These are phyloP conservation scores for Marcusenius ussheri DNA, from an alignment of 2,113 vertebrate species.

Conservation along the genomic window DNA sequence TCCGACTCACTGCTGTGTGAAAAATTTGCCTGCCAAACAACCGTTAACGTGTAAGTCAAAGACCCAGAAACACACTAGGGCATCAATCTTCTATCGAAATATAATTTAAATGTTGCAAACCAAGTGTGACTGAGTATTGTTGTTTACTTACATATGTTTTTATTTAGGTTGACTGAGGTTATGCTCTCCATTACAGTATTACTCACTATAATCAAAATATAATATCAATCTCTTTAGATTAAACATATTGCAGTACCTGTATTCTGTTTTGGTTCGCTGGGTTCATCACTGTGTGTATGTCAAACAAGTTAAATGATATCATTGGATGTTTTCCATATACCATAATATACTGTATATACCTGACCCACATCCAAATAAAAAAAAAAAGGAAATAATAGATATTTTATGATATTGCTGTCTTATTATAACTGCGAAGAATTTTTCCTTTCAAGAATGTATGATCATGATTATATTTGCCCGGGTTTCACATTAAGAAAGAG, in stretches of 20 bases:
- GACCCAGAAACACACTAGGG: neutral
- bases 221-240: neutral
- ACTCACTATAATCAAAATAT: neutral
- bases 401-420: neutral
- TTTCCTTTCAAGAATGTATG: neutral
- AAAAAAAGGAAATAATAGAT: neutral
- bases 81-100: neutral
- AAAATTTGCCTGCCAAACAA: conserved; percentile 33
- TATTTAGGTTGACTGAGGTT: neutral
- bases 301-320: neutral
- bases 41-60: neutral
- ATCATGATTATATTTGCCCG: neutral
- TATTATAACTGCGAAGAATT: neutral
- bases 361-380: neutral
- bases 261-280: neutral
- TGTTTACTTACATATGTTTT: neutral
- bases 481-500: neutral
- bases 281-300: neutral
- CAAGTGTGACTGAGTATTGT: neutral
- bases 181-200: neutral
- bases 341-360: neutral
- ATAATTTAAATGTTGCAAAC: conserved; percentile 3
- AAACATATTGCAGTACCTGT: neutral
- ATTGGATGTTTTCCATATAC: neutral
- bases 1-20: conserved; percentile 54